These are phyloP conservation scores for Syrphus vitripennis DNA, from an alignment of 2,888 invertebrate species.

Conservation along the genomic window DNA sequence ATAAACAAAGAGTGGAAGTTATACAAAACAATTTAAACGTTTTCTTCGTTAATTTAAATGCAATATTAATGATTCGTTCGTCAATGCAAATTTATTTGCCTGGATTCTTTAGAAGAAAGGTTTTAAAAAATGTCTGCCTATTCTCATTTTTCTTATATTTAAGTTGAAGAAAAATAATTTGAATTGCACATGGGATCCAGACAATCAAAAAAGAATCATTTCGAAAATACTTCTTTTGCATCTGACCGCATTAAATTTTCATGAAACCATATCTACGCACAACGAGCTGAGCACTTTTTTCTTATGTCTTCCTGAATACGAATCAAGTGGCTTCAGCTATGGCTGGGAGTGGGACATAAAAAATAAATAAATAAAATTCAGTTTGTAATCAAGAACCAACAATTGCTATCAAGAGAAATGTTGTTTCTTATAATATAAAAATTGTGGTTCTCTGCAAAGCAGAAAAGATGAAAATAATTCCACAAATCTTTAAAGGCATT, in stretches of 20 bases:
- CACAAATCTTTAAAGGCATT: neutral
- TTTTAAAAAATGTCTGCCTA: neutral
- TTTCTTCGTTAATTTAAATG: neutral
- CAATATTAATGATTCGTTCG: conserved; percentile 14
- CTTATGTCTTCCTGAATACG: neutral
- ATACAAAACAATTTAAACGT: neutral
- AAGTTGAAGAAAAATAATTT: neutral
- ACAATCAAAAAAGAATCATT: conserved; percentile 42
- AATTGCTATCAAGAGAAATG: conserved; percentile 7
- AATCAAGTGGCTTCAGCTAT: conserved; percentile 47
- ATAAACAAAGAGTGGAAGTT: neutral
- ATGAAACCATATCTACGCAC: conserved; percentile 32
- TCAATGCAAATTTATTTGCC: neutral
- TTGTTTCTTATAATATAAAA: neutral
- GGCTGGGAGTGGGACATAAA: neutral
- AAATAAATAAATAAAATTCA: conserved; percentile 30
- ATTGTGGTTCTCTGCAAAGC: neutral
- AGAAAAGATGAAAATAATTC: neutral
- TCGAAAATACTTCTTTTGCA: conserved; percentile 19
- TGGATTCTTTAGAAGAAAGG: neutral
- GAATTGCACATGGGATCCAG: conserved; percentile 59
- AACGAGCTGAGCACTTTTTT: neutral
- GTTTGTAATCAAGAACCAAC: conserved; percentile 8
- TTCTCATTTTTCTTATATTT: conserved; percentile 4
- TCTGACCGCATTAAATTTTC: conserved; percentile 63